These are phyloP conservation scores for Picus viridis DNA, from an alignment of 2,797 vertebrate genomes.

Conservation along the genomic window DNA sequence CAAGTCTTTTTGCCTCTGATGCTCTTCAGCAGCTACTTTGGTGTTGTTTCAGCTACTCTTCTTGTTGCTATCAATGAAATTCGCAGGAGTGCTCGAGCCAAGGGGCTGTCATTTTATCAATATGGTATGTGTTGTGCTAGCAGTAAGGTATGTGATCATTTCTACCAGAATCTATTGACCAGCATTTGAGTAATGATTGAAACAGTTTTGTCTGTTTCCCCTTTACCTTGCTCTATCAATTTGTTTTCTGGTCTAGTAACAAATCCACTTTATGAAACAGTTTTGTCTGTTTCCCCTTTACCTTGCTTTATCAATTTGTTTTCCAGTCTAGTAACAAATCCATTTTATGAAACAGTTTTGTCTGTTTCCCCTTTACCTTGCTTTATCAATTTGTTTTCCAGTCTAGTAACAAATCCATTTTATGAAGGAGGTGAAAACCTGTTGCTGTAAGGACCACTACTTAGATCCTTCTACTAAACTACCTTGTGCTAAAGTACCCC, in stretches of 20 bases:
- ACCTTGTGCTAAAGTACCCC: neutral
- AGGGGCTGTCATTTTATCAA: constrained; percentile 91
- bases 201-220: neutral
- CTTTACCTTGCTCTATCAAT: neutral
- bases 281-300: neutral
- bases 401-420: neutral
- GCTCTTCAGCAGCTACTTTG: neutral
- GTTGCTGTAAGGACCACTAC: neutral
- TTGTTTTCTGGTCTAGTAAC: neutral
- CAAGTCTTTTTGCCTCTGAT: neutral
- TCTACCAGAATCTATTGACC: neutral
- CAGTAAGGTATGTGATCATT: neutral
- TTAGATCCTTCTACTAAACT: neutral
- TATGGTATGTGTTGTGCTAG: constrained; percentile 85
- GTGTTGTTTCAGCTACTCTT: constrained; percentile 89
- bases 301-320: neutral
- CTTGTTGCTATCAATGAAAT: constrained; percentile 97
- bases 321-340: neutral
- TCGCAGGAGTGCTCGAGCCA: constrained; percentile 87
- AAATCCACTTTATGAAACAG: neutral
- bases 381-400: neutral
- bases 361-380: neutral
- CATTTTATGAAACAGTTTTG: neutral
- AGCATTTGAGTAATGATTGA: neutral
- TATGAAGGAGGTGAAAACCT: neutral